Conservation (phyloP, 2,113 vertebrate species). For the Leucopsar rothschildi region DNA sequence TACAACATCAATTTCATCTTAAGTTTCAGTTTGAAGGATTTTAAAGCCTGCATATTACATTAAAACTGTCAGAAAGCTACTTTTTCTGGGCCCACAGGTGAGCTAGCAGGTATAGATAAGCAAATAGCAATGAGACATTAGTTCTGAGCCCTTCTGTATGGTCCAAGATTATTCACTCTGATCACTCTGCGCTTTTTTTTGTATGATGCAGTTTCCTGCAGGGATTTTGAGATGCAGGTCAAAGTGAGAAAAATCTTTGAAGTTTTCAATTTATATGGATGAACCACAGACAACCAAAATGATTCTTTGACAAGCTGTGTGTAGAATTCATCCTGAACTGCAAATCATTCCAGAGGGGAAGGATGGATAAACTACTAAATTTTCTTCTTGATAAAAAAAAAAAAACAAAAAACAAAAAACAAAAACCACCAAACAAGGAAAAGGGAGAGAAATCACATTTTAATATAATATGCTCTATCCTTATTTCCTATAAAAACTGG, state of each 20-base stretch:
- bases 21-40: neutral
- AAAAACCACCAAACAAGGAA: neutral
- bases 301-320: neutral
- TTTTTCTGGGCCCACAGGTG: neutral
- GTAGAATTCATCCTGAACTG: slow-evolving; percentile 1
- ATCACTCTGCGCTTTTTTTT: neutral
- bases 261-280: slow-evolving; percentile 4
- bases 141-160: neutral
- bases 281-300: neutral
- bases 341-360: neutral
- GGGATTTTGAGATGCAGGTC: slow-evolving; percentile 3
- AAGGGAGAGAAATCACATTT: neutral
- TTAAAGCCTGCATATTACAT: neutral
- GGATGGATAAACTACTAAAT: neutral
- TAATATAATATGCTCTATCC: neutral
- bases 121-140: neutral
- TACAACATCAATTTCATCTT: neutral
- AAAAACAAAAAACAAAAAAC: neutral
- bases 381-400: neutral
- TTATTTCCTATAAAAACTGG: neutral
- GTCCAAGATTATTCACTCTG: neutral
- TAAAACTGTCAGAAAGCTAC: neutral
- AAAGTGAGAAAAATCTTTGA: slow-evolving; percentile 28
- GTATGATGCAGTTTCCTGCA: neutral
- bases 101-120: neutral